Evolutionary conservation across 1,140 invertebrate species (phyloP), one percentile per base, ranked within the genome.

Genomic region (Hylyphantes graminicola): DNA sequence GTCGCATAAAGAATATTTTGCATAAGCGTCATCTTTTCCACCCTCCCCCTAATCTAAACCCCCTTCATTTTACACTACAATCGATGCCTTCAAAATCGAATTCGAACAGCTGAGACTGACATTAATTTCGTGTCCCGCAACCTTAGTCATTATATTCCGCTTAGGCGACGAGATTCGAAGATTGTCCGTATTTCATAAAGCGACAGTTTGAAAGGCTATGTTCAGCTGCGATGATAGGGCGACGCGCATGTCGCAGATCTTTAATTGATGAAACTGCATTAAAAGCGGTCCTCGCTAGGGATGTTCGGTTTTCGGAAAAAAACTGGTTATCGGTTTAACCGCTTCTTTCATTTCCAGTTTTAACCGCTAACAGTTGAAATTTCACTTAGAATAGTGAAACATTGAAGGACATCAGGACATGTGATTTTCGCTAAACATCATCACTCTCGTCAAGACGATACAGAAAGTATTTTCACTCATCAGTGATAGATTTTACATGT

Each of bases 61-160:
- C 17, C 68, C 54, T 70, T 15, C 68, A 70, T 53, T 70, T 70
- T 19, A 51, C 68, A 51, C 68, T 48, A 70, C 68, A 78, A 78
- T 78, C 76, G 76, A 78, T 78, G 61, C 76, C 17, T 65, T 78
- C 76, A 78, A 78, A 78, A 78, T 65, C 61, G 76, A 78, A 78
- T 78, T 48, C 76, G 21, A 65, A 8, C 76, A 78, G 63, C 76
- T 78, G 76, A 78, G 61, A 64, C 50, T 78, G 76, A 78, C 76
- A 78, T 65, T 78, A 78, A 78, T 78, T 57, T 55, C 77, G 77
- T 59, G n/a, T 80, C 54, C 19, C 21, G 77, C n/a, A 80, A 80
- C 77, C 77, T 55, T 35, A 48, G 53, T 70, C 65, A 80, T 80
- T 80, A 80, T 80, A 80, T 80, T 70, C 51, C 65, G 61, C 77